These are phyloP conservation scores for Drosophila parabipectinata DNA, from an alignment of 1,140 invertebrate genomes.

Conservation along the genomic window DNA sequence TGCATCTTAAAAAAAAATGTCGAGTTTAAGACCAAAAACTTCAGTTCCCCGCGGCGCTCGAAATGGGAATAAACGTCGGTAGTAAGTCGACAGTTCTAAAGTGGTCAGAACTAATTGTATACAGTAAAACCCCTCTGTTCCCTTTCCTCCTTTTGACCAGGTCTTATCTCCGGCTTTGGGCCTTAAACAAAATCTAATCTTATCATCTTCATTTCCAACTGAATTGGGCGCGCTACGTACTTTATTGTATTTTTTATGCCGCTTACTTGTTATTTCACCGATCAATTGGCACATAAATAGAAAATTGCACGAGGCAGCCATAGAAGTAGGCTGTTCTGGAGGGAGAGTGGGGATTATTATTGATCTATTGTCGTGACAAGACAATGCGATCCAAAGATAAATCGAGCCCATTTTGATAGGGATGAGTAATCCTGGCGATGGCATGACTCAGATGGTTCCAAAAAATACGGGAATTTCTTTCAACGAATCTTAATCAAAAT, in stretches of 20 bases:
- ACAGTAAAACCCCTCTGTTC: background rate
- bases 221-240: slow-evolving; percentile 27
- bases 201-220: slow-evolving; percentile 44
- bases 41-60: slow-evolving; percentile 5
- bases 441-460: too few relatives aligned
- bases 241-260: slow-evolving; percentile 23
- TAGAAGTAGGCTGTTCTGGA: too few relatives aligned
- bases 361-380: slow-evolving; percentile 27
- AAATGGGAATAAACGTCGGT: slow-evolving; percentile 42
- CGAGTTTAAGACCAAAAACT: background rate
- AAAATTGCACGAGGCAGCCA: slow-evolving; percentile 1
- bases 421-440: slow-evolving; percentile 33
- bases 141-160: background rate
- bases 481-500: too few relatives aligned
- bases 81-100: slow-evolving; percentile 28
- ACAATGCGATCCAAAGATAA: background rate
- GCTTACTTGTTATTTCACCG: slow-evolving; percentile 42
- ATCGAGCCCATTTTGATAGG: background rate
- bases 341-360: background rate
- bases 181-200: slow-evolving; percentile 56
- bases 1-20: background rate
- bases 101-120: slow-evolving; percentile 2
- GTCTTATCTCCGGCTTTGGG: slow-evolving; percentile 24
- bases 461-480: too few relatives aligned
- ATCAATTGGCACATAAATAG: slow-evolving; percentile 32